phyloP scores from a whole-genome alignment of 2,797 vertebrate genomes.

The Sternotherus odoratus region DNA sequence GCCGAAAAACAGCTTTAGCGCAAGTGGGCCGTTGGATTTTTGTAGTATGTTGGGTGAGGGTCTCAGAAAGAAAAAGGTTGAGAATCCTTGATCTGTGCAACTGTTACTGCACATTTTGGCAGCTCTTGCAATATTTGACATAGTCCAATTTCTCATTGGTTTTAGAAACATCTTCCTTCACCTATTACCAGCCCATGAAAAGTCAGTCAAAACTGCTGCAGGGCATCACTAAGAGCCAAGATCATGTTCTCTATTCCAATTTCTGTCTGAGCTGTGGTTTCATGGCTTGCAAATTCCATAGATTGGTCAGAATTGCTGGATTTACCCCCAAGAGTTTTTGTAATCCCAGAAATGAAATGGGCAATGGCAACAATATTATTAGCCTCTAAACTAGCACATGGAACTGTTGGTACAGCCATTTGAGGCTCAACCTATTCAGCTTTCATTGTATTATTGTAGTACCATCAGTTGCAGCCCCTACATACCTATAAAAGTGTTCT shows the following conservation, averaged over 20 bases:
- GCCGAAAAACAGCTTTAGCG: too few relatives aligned
- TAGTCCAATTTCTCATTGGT: background rate
- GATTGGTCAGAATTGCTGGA: background rate
- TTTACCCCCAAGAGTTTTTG: background rate
- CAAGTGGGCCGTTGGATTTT: too few relatives aligned
- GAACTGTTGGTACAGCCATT: background rate
- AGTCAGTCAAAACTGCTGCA: background rate
- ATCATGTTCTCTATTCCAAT: background rate
- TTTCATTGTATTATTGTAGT: background rate
- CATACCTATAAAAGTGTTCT: background rate
- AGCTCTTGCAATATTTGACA: background rate
- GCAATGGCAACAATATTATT: fast-evolving
- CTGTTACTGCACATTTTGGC: background rate
- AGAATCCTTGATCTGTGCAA: background rate
- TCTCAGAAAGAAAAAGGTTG: background rate
- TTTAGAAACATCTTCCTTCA: background rate
- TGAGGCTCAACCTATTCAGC: background rate
- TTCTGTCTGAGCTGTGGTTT: background rate
- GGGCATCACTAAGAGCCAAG: background rate
- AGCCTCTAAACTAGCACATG: background rate
- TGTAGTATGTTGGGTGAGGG: too few relatives aligned
- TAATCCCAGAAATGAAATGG: background rate
- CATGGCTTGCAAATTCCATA: fast-evolving
- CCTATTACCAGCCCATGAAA: background rate
- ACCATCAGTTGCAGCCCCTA: background rate